These are phyloP conservation scores for Aporophyla nigra DNA, from an alignment of 2,888 invertebrate species.

Conservation along the genomic window DNA sequence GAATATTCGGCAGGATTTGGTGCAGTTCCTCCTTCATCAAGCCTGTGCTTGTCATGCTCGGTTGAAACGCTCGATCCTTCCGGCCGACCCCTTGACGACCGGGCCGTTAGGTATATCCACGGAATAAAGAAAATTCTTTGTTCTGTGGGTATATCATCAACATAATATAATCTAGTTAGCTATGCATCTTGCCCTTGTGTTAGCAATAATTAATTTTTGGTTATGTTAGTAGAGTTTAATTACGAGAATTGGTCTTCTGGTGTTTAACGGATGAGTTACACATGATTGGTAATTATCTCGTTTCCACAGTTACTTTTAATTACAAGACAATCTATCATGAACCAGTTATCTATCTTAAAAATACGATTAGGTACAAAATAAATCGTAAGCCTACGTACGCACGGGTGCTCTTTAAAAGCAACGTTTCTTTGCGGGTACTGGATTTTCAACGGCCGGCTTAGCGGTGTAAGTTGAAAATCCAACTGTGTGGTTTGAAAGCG, in stretches of 20 bases:
- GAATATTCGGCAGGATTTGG: too few species aligned
- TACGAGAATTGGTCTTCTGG: not conserved
- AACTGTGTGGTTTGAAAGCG: not conserved
- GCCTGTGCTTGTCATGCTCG: too few species aligned
- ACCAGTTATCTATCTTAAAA: conserved; percentile 20
- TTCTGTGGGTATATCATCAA: too few species aligned
- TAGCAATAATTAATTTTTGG: too few species aligned
- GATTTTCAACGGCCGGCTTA: not conserved
- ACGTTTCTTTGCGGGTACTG: not conserved
- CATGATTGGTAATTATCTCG: not conserved
- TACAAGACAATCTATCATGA: conserved; percentile 44
- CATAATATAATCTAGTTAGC: too few species aligned
- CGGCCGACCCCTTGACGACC: too few species aligned
- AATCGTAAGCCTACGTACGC: not conserved
- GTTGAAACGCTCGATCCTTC: too few species aligned
- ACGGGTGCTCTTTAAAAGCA: not conserved
- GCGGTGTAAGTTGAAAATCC: not conserved
- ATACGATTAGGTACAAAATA: conserved; percentile 3
- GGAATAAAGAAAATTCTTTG: too few species aligned
- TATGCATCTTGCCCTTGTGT: too few species aligned
- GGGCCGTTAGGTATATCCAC: too few species aligned
- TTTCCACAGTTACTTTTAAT: conserved; percentile 1
- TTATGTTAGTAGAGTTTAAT: too few species aligned
- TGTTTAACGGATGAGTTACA: conserved; percentile 15
- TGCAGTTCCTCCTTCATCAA: too few species aligned